phyloP scores from a whole-genome alignment of 2,797 vertebrate genomes.

The Lemur catta region DNA sequence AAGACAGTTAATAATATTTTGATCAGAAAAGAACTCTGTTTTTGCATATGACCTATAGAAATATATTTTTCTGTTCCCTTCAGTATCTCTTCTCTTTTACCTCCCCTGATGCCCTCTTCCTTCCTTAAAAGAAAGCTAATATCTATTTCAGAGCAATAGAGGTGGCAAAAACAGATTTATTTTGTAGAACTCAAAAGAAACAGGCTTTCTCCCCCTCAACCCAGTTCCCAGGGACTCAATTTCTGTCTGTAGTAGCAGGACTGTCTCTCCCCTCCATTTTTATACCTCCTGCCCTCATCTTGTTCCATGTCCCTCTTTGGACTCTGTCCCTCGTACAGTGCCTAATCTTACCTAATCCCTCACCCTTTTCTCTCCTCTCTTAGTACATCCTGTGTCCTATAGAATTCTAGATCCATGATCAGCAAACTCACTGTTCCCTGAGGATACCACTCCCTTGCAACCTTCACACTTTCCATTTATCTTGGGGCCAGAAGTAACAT shows the following conservation, averaged over 20 bases:
- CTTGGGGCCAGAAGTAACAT: neutral
- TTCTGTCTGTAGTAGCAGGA: neutral
- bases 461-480: neutral
- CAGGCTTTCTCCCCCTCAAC: neutral
- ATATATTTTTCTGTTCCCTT: neutral
- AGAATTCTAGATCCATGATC: neutral
- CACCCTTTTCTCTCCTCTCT: neutral
- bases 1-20: neutral
- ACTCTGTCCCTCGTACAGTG: neutral
- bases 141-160: neutral
- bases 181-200: neutral
- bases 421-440: neutral
- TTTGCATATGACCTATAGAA: neutral
- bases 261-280: neutral
- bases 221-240: neutral
- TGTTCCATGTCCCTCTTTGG: neutral
- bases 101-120: neutral
- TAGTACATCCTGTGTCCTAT: neutral
- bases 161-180: neutral
- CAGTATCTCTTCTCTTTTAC: neutral
- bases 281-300: neutral
- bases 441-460: neutral
- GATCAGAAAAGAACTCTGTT: neutral
- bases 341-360: neutral
- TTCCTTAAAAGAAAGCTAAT: neutral